A percentile compares a stretch with the other conserved stretches of the same genome.
These are phyloP conservation scores for Tautogolabrus adspersus DNA, from an alignment of 2,113 vertebrate species.

Conservation along the genomic window DNA sequence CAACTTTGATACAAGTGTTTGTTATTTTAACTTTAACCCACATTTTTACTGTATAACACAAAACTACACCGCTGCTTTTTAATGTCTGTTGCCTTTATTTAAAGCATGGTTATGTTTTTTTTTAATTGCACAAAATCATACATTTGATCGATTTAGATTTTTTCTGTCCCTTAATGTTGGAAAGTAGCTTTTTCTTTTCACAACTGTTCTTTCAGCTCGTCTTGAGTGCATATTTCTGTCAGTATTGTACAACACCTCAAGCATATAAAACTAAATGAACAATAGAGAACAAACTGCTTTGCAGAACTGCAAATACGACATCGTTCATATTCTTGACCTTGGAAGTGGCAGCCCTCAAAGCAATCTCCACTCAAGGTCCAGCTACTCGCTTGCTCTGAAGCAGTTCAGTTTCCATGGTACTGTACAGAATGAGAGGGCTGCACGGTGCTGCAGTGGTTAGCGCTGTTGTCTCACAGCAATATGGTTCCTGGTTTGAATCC, in stretches of 20 bases:
- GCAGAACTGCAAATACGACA: constrained; percentile 1
- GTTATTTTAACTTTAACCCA: neutral
- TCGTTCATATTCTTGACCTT: constrained; percentile 7
- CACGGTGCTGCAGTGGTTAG: too few relatives aligned
- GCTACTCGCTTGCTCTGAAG: neutral
- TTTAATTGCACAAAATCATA: too few relatives aligned
- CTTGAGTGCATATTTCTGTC: neutral
- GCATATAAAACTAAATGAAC: neutral
- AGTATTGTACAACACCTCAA: neutral
- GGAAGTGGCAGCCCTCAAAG: constrained; percentile 4
- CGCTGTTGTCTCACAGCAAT: too few relatives aligned
- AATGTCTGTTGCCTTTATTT: neutral
- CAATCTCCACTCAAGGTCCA: constrained; percentile 8
- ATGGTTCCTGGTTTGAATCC: too few relatives aligned
- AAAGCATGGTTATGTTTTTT: too few relatives aligned
- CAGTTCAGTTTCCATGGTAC: neutral
- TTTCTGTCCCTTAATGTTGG: neutral
- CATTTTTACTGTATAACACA: too few relatives aligned
- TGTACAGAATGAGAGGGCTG: neutral
- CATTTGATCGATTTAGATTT: neutral
- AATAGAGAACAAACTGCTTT: neutral
- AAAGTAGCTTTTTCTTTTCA: neutral
- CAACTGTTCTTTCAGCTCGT: neutral
- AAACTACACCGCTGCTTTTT: neutral
- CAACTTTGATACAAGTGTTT: neutral